phyloP scores from a whole-genome alignment of 2,888 invertebrate species.

The Lasioglossum vierecki region DNA sequence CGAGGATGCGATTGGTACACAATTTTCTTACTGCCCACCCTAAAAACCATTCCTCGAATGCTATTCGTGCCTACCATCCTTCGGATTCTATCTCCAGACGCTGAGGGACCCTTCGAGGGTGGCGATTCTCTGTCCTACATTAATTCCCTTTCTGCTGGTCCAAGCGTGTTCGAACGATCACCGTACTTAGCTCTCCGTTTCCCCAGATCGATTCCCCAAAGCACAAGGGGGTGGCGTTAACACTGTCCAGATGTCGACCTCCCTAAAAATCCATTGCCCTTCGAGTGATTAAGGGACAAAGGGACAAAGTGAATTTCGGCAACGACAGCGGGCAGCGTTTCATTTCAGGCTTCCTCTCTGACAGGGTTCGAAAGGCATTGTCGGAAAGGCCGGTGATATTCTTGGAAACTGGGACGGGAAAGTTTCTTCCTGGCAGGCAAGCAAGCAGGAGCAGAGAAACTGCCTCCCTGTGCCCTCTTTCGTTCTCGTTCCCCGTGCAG shows the following conservation, averaged over 20 bases:
- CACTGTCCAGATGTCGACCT: not conserved
- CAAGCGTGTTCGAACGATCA: not conserved
- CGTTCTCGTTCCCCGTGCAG: slow-evolving; percentile 19
- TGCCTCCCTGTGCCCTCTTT: not conserved
- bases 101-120: not conserved
- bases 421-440: slow-evolving; percentile 56
- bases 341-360: slow-evolving; percentile 38
- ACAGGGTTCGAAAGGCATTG: slow-evolving; percentile 58
- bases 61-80: not conserved
- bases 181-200: not conserved
- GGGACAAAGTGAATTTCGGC: slow-evolving; percentile 29
- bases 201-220: not conserved
- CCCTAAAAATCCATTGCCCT: not conserved
- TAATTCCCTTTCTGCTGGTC: not conserved
- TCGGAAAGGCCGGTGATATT: slow-evolving; percentile 67
- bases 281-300: slow-evolving; percentile 57
- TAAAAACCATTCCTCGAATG: not conserved
- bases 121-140: not conserved
- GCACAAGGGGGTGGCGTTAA: not conserved
- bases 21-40: not conserved
- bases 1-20: not conserved
- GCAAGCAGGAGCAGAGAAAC: not conserved
- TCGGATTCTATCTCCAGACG: not conserved
- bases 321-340: slow-evolving; percentile 25
- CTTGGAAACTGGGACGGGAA: slow-evolving; percentile 74